Evolutionary conservation across 2,888 invertebrate genomes (phyloP).

Genomic region (Drosophila flavopinicola): DNA sequence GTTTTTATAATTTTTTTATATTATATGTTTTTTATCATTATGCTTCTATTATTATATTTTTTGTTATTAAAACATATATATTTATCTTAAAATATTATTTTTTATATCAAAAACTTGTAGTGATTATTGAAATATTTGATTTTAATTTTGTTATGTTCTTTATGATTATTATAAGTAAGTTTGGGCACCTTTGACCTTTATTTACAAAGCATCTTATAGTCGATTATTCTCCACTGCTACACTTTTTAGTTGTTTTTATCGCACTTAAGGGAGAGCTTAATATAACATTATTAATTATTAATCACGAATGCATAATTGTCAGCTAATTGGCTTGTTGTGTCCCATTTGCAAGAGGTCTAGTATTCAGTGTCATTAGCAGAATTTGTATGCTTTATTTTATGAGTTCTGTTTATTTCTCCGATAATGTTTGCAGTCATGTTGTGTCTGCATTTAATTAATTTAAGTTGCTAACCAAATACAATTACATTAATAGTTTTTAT

Average conservation of each 20-base stretch:
- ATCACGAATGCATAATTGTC: conserved; percentile 50
- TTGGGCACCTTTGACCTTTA: not conserved
- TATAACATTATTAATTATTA: conserved; percentile 49
- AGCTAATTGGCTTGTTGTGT: conserved; percentile 57
- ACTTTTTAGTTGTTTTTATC: not conserved
- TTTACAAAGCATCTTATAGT: not conserved
- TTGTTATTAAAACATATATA: too few species aligned
- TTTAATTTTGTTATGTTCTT: not conserved
- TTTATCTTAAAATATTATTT: too few species aligned
- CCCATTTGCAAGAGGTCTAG: conserved; percentile 13
- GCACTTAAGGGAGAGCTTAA: conserved; percentile 12
- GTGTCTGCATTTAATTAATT: conserved; percentile 49
- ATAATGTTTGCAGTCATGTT: conserved; percentile 3
- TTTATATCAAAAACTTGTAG: too few species aligned
- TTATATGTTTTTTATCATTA: too few species aligned
- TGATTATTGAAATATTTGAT: too few species aligned
- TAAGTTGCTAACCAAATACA: conserved; percentile 41
- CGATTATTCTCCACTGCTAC: not conserved
- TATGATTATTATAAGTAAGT: not conserved
- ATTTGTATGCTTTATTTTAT: conserved; percentile 15
- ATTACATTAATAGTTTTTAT: conserved; percentile 46
- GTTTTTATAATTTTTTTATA: too few species aligned
- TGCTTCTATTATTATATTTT: too few species aligned
- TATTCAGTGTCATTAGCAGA: conserved; percentile 26
- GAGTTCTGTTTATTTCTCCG: conserved; percentile 2